Evolutionary conservation across 2,797 vertebrate genomes (phyloP), one percentile per base, ranked within the genome.

Genomic region (Alca torda): DNA sequence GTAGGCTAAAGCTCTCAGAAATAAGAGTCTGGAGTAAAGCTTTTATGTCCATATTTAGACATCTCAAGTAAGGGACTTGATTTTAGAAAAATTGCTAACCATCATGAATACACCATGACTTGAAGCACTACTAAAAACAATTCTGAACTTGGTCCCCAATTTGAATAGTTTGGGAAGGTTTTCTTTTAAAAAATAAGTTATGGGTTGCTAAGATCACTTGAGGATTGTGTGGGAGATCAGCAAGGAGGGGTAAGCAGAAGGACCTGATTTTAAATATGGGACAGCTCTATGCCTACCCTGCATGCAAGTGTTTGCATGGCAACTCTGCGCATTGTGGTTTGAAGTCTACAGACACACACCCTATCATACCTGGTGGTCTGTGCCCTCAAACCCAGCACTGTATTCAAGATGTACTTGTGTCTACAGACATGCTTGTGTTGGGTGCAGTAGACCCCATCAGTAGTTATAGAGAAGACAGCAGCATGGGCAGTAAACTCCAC

Each of bases 1-100:
- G 76, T 84, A 96, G 92, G 90, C 87, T 94, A 92, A 94, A 88
- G 50, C 89, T 96, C 89, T 96, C 84, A 92, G 81, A 87, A 92
- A n/a, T 68, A 30, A 54, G 69, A 92, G 72, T 74, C 60, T 92
- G 43, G 20, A 91, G 54, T 84, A 84, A 92, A 57, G 89, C 83
- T 93, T 93, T 63, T 87, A 56, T 90, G 83, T 86, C 77, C 67
- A 37, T 91, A 92, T 95, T 94, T 95, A 95, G 81, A 61, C 65
- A 61, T 73, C 75, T 67, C 67, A 85, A 95, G 35, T 87, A 72
- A 95, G 50, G 43, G 25, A 80, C 72, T 89, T 89, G 78, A 54
- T 77, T 89, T 94, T 61, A 74, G 72, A 68, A 92, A 91, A 93
- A 75, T 46, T 37, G 4, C 68, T 75, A 48, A 26, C 74, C 76